These are phyloP conservation scores for Operophtera brumata DNA, from an alignment of 2,888 invertebrate species.

Conservation along the genomic window DNA sequence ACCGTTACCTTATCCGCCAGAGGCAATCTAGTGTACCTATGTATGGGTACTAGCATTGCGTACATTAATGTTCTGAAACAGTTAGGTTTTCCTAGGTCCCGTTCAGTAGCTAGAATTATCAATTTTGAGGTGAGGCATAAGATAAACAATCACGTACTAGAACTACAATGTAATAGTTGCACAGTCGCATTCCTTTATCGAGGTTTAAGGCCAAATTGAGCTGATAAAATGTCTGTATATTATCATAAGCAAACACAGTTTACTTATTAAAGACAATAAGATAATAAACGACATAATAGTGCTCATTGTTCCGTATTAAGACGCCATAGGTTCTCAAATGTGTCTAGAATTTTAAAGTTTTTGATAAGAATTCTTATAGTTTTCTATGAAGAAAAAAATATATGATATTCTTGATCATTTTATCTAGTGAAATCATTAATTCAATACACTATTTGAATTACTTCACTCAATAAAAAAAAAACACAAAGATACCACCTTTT, in stretches of 20 bases:
- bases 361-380: too few species aligned
- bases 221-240: constrained; percentile 2
- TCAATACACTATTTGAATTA: too few species aligned
- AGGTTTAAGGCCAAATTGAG: constrained; percentile 8
- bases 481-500: too few species aligned
- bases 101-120: constrained; percentile 19
- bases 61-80: constrained; percentile 23
- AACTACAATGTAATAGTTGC: constrained; percentile 13
- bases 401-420: too few species aligned
- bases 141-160: constrained; percentile 19
- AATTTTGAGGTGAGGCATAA: constrained; percentile 10
- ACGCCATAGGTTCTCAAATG: too few species aligned
- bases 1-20: constrained; percentile 37
- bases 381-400: too few species aligned
- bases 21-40: constrained; percentile 26
- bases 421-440: too few species aligned
- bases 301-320: constrained; percentile 45
- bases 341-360: too few species aligned
- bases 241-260: constrained; percentile 6
- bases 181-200: constrained; percentile 4
- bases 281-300: constrained; percentile 33
- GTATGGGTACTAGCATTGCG: constrained; percentile 22
- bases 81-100: constrained; percentile 21
- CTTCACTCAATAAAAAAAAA: too few species aligned
- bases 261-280: neutral